Base-by-base conservation (phyloP, 2,113 vertebrate species). In the Ochotona princeps region DNA sequence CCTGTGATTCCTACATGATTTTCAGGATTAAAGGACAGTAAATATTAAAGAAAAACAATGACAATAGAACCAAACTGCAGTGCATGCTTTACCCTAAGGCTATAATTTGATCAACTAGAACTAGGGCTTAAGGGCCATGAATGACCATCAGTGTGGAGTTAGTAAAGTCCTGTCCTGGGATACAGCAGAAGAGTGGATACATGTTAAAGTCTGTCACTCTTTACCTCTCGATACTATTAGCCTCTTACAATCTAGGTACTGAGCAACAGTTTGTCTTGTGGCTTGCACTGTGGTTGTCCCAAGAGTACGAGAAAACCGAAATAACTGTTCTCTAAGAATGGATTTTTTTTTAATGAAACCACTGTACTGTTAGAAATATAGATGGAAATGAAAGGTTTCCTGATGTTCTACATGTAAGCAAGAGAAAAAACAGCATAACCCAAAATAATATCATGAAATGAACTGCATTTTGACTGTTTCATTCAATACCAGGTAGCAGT, bases 71-170 rank as follows among this genome's bases (percentile, higher is more conserved):
- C 32, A 44, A 82, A 84, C 28, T 54, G 38, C 17, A 73, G 32
- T 18, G 1, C 35, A 76, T 57, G 54, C 44, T 76, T 81, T 75
- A 57, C n/a, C 75, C 79, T 5, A 86, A 32, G 8, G 47, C 9
- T 89, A 80, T 49, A 8, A 57, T 80, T 89, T 70, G 65, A 83
- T 72, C n/a, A 69, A 70, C 73, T 49, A n/a, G 91, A 87, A 73
- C 5, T 67, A n/a, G 51, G 17, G n/a, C 66, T 80, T 83, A 38
- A 49, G 44, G 35, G 25, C 85, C 26, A 89, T 49, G 69, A 87
- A 91, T 57, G 30, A 26, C 32, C 26, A 47, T 17, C 44, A 60
- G 30, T 26, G 87, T 67, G 11, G 20, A 44, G 20, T 88, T 80
- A 10, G 60, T 28, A 93, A 89, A 81, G 2, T 13, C 44, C 20